phyloP scores from a whole-genome alignment of 2,797 vertebrate genomes.

The Sandelia bainsii region DNA sequence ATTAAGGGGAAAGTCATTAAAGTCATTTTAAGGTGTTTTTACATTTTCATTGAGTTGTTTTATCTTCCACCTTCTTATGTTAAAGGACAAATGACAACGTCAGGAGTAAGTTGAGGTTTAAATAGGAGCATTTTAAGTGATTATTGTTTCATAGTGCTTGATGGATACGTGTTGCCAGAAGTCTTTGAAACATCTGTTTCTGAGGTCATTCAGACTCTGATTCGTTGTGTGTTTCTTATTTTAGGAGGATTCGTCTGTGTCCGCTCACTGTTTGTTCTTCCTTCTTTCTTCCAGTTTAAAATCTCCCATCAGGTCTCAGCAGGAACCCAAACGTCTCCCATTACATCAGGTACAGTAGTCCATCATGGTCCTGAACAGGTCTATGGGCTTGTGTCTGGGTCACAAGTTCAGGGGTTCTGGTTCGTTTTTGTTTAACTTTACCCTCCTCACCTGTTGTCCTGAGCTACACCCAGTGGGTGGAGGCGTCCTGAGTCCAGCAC shows the following conservation, averaged over 20 bases:
- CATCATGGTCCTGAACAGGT: not conserved
- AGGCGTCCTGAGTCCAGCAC: slow-evolving; percentile 87
- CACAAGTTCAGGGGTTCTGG: not conserved
- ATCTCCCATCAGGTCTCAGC: slow-evolving; percentile 42
- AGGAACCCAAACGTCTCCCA: slow-evolving; percentile 1
- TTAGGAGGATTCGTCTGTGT: not conserved
- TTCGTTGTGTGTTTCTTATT: not conserved
- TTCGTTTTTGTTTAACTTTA: not conserved
- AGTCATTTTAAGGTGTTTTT: too few relatives aligned
- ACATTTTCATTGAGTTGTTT: too few relatives aligned
- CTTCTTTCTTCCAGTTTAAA: not conserved
- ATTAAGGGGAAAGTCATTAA: not conserved
- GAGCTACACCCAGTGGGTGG: slow-evolving; percentile 87
- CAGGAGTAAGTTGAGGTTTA: not conserved
- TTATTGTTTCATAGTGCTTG: slow-evolving; percentile 27
- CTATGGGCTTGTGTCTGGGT: not conserved
- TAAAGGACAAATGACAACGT: not conserved
- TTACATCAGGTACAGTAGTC: not conserved
- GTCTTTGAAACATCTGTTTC: slow-evolving; percentile 1
- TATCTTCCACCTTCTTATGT: not conserved
- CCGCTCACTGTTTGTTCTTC: slow-evolving; percentile 10
- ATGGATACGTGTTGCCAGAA: not conserved
- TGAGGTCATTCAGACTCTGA: not conserved
- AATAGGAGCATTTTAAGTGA: slow-evolving; percentile 10
- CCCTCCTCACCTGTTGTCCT: slow-evolving; percentile 81